Base-by-base conservation (phyloP, 2,113 vertebrate species). In the Ailuropoda melanoleuca region DNA sequence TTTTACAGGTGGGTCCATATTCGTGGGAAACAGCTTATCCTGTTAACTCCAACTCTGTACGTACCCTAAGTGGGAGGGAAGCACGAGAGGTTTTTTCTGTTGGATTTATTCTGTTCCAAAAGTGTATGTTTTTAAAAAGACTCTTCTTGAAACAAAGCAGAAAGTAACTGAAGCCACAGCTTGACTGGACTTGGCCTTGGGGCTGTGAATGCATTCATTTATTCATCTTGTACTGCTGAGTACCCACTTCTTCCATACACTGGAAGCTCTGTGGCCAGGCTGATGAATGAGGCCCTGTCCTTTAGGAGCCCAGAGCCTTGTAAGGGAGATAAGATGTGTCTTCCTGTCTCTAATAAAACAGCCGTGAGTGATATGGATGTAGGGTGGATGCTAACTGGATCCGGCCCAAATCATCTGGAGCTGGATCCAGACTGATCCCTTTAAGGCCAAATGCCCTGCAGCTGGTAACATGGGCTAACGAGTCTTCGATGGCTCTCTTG, bases 1-100 rank as follows among this genome's bases (percentile, higher is more conserved):
- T 99, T 98, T 98, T 99, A 92, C 99, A 99, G 99, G 99, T 99
- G 98, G 70, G 98, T 97, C 80, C 58, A 98, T 97, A 91, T 72
- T 68, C 89, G 0, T 66, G 72, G 53, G 62, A 96, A 74, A 29
- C 23, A 88, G 53, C 19, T 55, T 88, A 46, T 55, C 56, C 14
- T 90, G 3, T 78, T 77, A 68, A 39, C 21, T 94, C 39, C 8
- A 50, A 48, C 64, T 96, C 9, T 17, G 2, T 37, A 60, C n/a
- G 11, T 92, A 72, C n/a, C 70, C 31, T 74, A 55, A 50, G 15
- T 75, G 31, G 39, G 31, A 75, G 34, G 53, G 14, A 74, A 77
- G 37, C 3, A 39, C 74, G 34, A 6, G 62, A n/a, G 26, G 4
- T 50, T 92, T 77, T 78, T 48, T 74, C 55, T 56, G 11, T 39